Percentiles rank a stretch among this genome's conserved stretches.
Conservation (phyloP, 2,888 invertebrate species). For the Agrotis segetum region DNA sequence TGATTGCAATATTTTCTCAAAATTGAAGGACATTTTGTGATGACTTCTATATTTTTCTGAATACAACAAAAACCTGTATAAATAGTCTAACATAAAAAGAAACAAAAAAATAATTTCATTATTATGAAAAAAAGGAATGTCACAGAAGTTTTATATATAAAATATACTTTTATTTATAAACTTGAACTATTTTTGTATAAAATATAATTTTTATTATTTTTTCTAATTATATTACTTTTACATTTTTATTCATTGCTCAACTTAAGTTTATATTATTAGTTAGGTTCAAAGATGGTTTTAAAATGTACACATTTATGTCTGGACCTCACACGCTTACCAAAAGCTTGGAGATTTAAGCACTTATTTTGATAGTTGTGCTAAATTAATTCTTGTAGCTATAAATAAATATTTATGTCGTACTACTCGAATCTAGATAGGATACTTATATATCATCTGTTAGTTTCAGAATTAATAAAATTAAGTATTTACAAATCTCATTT, state of each 20-base stretch:
- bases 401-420: slow-evolving; percentile 86
- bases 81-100: background rate
- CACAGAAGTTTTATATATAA: slow-evolving; percentile 43
- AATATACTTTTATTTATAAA: slow-evolving; percentile 44
- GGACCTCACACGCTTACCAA: slow-evolving; percentile 73
- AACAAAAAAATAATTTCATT: background rate
- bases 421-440: slow-evolving; percentile 90
- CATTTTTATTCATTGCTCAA: slow-evolving; percentile 58
- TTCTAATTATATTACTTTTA: slow-evolving; percentile 53
- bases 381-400: slow-evolving; percentile 88
- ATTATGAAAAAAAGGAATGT: slow-evolving; percentile 34
- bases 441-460: slow-evolving; percentile 90
- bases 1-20: background rate
- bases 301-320: slow-evolving; percentile 42
- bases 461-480: slow-evolving; percentile 90
- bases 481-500: slow-evolving; percentile 87
- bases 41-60: background rate
- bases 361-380: slow-evolving; percentile 74
- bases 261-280: slow-evolving; percentile 57
- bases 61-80: background rate
- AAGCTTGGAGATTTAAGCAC: slow-evolving; percentile 55
- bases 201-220: slow-evolving; percentile 30
- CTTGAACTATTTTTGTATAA: slow-evolving; percentile 50
- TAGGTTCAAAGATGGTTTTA: slow-evolving; percentile 42
- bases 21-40: background rate